Percentiles rank a stretch among this genome's conserved stretches.
phyloP scores from a whole-genome alignment of 2,888 invertebrate genomes.

The Proisotoma minuta region DNA sequence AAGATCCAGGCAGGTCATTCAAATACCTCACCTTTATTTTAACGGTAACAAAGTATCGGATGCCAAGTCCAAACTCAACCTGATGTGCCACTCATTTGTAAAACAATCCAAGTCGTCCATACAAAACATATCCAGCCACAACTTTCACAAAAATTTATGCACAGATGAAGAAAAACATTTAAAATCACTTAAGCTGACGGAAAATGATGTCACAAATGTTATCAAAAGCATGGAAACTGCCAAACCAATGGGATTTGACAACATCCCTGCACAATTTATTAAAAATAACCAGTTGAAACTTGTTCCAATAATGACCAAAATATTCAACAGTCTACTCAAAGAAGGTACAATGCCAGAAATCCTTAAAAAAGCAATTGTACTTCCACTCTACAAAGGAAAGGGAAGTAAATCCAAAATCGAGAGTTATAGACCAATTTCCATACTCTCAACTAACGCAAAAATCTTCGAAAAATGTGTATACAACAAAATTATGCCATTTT shows the following conservation, averaged over 20 bases:
- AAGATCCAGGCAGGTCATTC: neutral
- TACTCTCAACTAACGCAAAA: neutral
- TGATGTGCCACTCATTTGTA: neutral
- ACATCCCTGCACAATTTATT: neutral
- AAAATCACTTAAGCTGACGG: neutral
- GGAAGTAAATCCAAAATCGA: neutral
- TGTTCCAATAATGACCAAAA: neutral
- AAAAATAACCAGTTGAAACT: neutral
- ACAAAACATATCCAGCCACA: neutral
- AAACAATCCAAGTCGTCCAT: neutral
- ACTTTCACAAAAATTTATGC: neutral
- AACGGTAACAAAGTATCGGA: neutral
- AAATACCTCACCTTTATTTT: neutral
- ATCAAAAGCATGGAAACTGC: neutral
- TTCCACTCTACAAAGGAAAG: slow-evolving; percentile 1
- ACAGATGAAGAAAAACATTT: neutral
- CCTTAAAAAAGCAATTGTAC: neutral
- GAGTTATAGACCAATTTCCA: neutral
- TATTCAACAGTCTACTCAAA: neutral
- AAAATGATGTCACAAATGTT: neutral
- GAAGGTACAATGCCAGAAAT: neutral
- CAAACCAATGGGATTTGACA: neutral
- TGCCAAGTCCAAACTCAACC: neutral
- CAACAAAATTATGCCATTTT: neutral
- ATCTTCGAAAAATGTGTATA: neutral